Evolutionary conservation across 2,113 vertebrate species (phyloP), one percentile per base, ranked within the genome.

Genomic region (Scortum barcoo): DNA sequence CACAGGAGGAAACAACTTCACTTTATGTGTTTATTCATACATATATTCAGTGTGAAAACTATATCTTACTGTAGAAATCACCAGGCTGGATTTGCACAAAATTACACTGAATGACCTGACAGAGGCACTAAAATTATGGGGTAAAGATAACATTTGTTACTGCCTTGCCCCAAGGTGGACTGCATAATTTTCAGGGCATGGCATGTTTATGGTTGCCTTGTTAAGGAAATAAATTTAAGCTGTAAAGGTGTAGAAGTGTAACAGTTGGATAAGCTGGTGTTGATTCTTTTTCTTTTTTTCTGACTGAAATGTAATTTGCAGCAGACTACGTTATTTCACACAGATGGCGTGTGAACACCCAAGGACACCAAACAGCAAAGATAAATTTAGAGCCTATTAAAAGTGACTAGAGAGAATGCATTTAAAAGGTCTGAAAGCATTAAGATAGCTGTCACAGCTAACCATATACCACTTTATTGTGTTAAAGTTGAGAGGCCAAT

Each of bases 281-380:
- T 72, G 56, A 71, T 58, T 76, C n/a, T 58, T 9, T 50, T 17
- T 28, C 33, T 28, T 54, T 61, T 42, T 19, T 20, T 28, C 8
- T 10, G 1, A 6, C 6, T 42, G 5, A 79, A 53, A 76, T 81
- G 65, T 61, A 8, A 63, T 69, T 76, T 73, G 66, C 57, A 67
- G 61, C 54, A 24, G 26, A 19, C 42, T 72, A 20, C 72, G 71
- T 81, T 68, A 28, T 76, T 83, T 76, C 42, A 62, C 54, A 63
- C 68, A 69, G 78, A 88, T 85, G 76, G 72, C 20, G 48, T 58
- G 72, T 72, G 65, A 86, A 65, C 58, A 65, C 50, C 74, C 60
- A 62, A 73, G 65, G 73, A 78, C 53, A 72, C 48, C 28, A 24
- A 26, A 51, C 57, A 44, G 46, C 46, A n/a, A 42, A 60, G 57